These are phyloP conservation scores for Diadumene lineata DNA, from an alignment of 92 coral and sea anemone species.

Conservation along the genomic window DNA sequence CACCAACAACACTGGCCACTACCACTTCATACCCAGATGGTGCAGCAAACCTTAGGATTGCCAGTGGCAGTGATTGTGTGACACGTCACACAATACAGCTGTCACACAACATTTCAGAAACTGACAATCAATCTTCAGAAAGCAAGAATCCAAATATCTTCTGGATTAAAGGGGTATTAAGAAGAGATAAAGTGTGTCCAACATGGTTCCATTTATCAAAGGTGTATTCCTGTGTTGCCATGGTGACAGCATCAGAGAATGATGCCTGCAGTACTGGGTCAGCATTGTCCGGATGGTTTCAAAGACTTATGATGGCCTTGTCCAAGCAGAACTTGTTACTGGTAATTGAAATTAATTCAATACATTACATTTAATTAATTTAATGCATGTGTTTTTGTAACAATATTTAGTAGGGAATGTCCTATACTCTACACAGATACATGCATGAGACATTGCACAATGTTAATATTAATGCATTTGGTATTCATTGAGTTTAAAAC, in stretches of 20 bases:
- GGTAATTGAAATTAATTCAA: conserved; percentile 40
- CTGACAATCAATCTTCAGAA: not conserved
- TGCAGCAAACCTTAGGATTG: not conserved
- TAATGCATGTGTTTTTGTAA: not conserved
- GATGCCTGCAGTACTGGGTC: conserved; percentile 10
- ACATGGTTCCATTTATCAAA: conserved; percentile 84
- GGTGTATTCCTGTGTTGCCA: conserved; percentile 75
- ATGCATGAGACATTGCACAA: no score
- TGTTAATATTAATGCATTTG: no score
- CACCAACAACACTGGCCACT: not conserved
- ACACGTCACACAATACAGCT: not conserved
- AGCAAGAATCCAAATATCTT: conserved; percentile 26
- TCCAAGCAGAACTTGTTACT: conserved; percentile 64
- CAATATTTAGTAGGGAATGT: no score
- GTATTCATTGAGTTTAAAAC: no score
- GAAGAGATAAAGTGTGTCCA: conserved; percentile 61
- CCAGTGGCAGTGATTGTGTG: not conserved
- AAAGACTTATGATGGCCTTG: conserved; percentile 63
- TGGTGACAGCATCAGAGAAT: conserved; percentile 25
- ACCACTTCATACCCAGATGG: not conserved
- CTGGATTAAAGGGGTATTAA: conserved; percentile 84
- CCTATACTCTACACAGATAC: no score
- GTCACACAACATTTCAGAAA: not conserved
- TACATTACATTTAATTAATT: not conserved
- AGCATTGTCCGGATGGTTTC: conserved; percentile 77